phyloP scores from a whole-genome alignment of 2,113 vertebrate species.

The Syrrhaptes paradoxus region DNA sequence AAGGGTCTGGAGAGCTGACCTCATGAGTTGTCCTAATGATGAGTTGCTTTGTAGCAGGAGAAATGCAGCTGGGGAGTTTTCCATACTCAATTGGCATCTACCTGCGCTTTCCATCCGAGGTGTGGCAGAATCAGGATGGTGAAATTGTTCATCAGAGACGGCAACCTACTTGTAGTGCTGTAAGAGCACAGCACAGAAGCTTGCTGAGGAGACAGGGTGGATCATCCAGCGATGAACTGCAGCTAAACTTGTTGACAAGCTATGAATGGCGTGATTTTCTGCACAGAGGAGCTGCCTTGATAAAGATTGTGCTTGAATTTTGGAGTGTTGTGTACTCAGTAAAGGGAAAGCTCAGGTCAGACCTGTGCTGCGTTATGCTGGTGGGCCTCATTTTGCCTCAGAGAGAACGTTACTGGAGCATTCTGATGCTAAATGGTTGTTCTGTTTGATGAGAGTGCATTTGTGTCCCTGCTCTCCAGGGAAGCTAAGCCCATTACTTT shows the following conservation, averaged over 20 bases:
- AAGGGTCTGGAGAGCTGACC: background rate
- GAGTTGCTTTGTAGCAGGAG: background rate
- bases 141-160: background rate
- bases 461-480: background rate
- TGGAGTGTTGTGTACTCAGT: accelerated
- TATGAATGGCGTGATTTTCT: background rate
- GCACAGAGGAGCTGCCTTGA: background rate
- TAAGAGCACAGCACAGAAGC: background rate
- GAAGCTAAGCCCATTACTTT: background rate
- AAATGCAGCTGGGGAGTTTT: background rate
- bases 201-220: background rate
- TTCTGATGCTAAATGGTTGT: background rate
- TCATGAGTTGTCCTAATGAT: background rate
- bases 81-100: background rate
- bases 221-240: background rate
- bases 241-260: background rate
- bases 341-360: background rate
- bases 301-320: background rate
- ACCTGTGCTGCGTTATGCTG: background rate
- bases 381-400: background rate
- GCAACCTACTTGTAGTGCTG: background rate
- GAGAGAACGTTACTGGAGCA: background rate
- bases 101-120: background rate
- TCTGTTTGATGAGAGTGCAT: background rate
- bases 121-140: background rate